Base-by-base conservation (phyloP, 2,797 vertebrate genomes). In the Schizopygopsis malacanthus region DNA sequence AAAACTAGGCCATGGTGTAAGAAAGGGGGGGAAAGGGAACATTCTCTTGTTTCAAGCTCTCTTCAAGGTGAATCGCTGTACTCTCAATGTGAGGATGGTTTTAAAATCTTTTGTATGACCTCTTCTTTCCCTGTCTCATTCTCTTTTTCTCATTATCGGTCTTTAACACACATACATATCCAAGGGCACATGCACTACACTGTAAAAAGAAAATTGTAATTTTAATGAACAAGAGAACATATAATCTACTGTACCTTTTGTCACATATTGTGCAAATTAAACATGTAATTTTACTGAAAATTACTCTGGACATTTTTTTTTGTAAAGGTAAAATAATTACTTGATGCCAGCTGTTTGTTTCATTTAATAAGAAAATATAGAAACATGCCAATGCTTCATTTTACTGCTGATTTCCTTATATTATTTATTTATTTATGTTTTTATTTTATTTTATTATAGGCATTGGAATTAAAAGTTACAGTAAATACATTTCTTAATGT, bases 21-120 rank as follows among this genome's bases (percentile, higher is more conserved):
- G 72, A 81, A 82, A 76, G 37, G 65, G 80, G 71, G 43, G 25
- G 85, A 79, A 84, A 11, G 37, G 41, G 39, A 73, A 82, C n/a
- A n/a, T 69, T 79, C 78, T 79, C 81, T 73, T 65, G 79, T 82
- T 84, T 81, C 50, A 73, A 75, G 70, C 47, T 11, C 84, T 65
- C 54, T 82, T 86, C 84, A 89, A 89, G 88, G 88, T 88, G 85
- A 89, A 85, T 88, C 73, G 37, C 20, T 20, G 67, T 78, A 37
- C 45, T 69, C 39, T 70, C 54, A 1, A 52, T 54, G 43, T 41
- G 54, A 81, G 43, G 43, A 63, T 73, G 22, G 69, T 47, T 81
- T 75, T 75, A 65, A 81, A 52, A 52, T 1, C 16, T 85, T 71
- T 81, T 22, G 6, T 72, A 28, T 81, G 84, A 85, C 78, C 78